Evolutionary conservation across 1,140 invertebrate genomes (phyloP).

Genomic region (Heliconius congener): DNA sequence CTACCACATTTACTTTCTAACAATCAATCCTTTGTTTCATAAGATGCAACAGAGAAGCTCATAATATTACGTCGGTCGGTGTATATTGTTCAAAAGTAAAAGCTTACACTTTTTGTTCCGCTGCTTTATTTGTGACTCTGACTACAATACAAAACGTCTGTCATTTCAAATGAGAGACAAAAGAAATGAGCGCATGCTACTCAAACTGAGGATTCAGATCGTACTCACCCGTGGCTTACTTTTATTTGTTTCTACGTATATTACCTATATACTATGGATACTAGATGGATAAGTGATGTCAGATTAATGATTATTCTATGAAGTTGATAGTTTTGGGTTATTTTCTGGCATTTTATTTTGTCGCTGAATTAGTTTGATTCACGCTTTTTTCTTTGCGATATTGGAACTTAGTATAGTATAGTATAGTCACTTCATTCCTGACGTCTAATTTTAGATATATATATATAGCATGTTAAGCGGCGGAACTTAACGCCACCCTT

Average conservation of each 20-base stretch:
- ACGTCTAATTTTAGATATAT: too few relatives aligned
- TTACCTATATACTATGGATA: background rate
- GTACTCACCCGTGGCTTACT: constrained; percentile 5
- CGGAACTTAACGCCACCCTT: too few relatives aligned
- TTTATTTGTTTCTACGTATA: constrained; percentile 9
- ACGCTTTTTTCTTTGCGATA: too few relatives aligned
- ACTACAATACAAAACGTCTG: constrained; percentile 27
- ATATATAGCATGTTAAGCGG: too few relatives aligned
- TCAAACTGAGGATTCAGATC: constrained; percentile 20
- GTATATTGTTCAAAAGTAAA: constrained; percentile 20
- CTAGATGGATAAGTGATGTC: background rate
- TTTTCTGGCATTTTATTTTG: too few relatives aligned
- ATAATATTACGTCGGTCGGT: background rate
- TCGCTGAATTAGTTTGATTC: too few relatives aligned
- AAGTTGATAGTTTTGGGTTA: background rate
- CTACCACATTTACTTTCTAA: background rate
- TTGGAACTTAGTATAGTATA: too few relatives aligned
- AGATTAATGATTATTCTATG: background rate
- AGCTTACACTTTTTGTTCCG: constrained; percentile 23
- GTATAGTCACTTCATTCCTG: background rate
- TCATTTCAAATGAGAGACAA: constrained; percentile 34
- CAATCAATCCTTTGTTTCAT: constrained; percentile 8
- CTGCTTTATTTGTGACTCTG: constrained; percentile 22
- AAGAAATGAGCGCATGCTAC: constrained; percentile 24
- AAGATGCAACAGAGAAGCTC: background rate